Evolutionary conservation across 2,113 vertebrate species (phyloP).

Genomic region (Dasypus novemcinctus): DNA sequence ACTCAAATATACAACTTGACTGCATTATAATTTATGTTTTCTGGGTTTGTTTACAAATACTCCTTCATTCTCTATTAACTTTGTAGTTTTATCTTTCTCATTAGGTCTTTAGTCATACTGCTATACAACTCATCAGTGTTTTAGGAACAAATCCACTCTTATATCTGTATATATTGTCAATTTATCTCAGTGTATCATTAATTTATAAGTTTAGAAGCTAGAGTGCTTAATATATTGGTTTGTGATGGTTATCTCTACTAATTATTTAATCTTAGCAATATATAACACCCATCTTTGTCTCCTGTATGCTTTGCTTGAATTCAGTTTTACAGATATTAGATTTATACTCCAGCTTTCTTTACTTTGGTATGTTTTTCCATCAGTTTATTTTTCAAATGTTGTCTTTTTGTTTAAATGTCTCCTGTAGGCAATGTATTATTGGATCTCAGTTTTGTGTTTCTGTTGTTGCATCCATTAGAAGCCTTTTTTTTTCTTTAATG

Average conservation of each 20-base stretch:
- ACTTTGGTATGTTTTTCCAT: not conserved
- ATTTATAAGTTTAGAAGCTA: constrained; percentile 10
- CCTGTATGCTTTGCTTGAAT: not conserved
- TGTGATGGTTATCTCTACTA: not conserved
- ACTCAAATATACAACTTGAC: not conserved
- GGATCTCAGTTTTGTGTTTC: not conserved
- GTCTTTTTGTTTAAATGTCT: not conserved
- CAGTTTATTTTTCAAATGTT: not conserved
- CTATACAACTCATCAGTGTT: not conserved
- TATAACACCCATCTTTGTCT: not conserved
- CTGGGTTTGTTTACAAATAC: not conserved
- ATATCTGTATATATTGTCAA: not conserved
- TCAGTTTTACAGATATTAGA: not conserved
- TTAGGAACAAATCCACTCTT: constrained; percentile 6
- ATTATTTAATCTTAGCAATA: not conserved
- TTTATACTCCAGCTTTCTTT: not conserved
- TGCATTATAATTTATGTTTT: not conserved
- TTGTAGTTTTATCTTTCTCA: not conserved
- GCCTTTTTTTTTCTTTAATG: not conserved
- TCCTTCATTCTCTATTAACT: not conserved
- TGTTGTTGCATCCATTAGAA: not conserved
- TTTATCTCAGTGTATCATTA: not conserved
- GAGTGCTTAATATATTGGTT: not conserved
- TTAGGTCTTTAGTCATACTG: constrained; percentile 23
- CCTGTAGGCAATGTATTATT: not conserved